Base-by-base conservation (phyloP, 2,113 vertebrate species). In the Ctenomys sociabilis region DNA sequence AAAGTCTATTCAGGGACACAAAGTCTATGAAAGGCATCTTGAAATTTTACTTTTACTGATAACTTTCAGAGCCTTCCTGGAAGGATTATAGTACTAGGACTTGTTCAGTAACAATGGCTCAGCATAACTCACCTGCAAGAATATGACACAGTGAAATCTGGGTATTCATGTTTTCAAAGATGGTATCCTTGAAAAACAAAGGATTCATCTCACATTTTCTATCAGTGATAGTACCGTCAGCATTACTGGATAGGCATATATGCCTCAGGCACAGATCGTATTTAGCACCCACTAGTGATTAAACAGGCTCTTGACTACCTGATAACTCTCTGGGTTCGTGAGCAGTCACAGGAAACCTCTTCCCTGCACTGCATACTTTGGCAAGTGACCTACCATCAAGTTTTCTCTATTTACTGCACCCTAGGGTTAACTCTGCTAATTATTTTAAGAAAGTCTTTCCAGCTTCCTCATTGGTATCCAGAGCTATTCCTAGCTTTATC, bases 41-140 rank as follows among this genome's bases (percentile, higher is more conserved):
- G 82, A 97, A 88, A 85, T 78, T 92, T 90, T 54, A 93, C 89
- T 95, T 94, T 82, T 82, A 78, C 73, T 97, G 73, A 40, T 96
- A 90, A 96, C 95, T 93, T 88, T 94, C 91, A 93, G 86, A 85
- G 68, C 32, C 73, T 85, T 35, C 61, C 83, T 85, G 82, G 13
- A 68, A 45, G 66, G 30, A 70, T 90, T 82, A 77, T 35, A 86
- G 54, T 83, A 57, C 78, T 35, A 84, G n/a, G 49, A 95, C 88
- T 92, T 95, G 85, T 91, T 91, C 28, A 93, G 45, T 8, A 85
- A 91, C 40, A 84, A 54, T 68, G 37, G 84, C 52, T 90, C 72
- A 88, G 26, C 68, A 54, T 59, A 95, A 93, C 91, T 85, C 30
- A 90, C 43, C 43, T 90, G 77, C 35, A 95, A 95, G 80, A 95